Evolutionary conservation across 2,113 vertebrate genomes (phyloP).

Genomic region (Hippocampus mohnikei): DNA sequence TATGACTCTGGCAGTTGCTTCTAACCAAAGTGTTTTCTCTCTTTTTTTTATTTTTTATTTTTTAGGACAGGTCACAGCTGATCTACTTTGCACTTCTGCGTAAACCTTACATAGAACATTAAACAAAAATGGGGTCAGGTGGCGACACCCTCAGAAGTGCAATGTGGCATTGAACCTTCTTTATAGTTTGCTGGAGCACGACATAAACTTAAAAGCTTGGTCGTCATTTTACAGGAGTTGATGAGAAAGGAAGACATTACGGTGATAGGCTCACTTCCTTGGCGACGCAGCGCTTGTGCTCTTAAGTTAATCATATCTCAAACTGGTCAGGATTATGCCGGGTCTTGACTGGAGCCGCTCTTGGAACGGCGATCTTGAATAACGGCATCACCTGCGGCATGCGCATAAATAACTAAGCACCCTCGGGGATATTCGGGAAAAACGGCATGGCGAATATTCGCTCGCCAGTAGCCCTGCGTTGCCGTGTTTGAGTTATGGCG

Average conservation of each 20-base stretch:
- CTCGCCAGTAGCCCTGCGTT: conserved; percentile 44
- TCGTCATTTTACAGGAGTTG: not conserved
- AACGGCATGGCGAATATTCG: conserved; percentile 54
- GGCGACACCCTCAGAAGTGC: not conserved
- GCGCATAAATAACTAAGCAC: conserved; percentile 17
- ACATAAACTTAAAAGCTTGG: not conserved
- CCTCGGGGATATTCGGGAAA: conserved; percentile 25
- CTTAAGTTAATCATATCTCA: not conserved
- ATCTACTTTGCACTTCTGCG: not conserved
- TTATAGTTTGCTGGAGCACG: not conserved
- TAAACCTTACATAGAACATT: not conserved
- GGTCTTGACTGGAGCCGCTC: not conserved
- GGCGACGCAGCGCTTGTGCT: not conserved
- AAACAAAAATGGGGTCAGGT: not conserved
- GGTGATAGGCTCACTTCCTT: not conserved
- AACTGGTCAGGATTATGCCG: not conserved
- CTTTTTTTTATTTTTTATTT: not conserved
- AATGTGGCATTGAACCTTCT: not conserved
- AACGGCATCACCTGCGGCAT: not conserved
- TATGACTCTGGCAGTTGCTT: too few species aligned
- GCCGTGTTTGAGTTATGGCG: conserved; percentile 69
- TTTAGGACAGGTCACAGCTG: not conserved
- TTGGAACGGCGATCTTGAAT: not conserved
- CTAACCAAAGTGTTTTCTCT: not conserved
- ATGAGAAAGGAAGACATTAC: conserved; percentile 1